phyloP scores from a whole-genome alignment of 1,140 invertebrate genomes.

The Cryptotermes secundus region DNA sequence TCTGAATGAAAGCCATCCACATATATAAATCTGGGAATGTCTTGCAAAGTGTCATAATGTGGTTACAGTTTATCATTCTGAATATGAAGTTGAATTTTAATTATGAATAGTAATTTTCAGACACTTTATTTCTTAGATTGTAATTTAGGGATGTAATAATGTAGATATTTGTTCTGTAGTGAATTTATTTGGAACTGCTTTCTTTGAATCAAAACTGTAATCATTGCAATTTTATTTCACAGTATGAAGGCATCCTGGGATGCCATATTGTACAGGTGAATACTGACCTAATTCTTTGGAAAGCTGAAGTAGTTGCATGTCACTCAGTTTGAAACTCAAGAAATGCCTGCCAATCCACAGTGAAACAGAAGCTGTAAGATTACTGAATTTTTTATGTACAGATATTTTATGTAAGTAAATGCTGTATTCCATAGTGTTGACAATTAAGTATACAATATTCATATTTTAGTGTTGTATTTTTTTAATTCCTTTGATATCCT shows the following conservation, averaged over 20 bases:
- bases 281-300: slow-evolving; percentile 1
- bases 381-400: slow-evolving; percentile 14
- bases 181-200: too few species aligned
- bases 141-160: too few species aligned
- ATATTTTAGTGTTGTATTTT: slow-evolving; percentile 8
- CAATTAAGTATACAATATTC: slow-evolving; percentile 12
- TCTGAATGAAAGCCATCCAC: too few species aligned
- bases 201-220: not conserved
- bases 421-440: slow-evolving; percentile 10
- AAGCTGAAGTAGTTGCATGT: not conserved
- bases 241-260: not conserved
- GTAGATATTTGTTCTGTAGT: too few species aligned
- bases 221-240: slow-evolving; percentile 1
- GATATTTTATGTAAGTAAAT: slow-evolving; percentile 19
- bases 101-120: too few species aligned
- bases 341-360: not conserved
- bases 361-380: not conserved
- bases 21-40: too few species aligned
- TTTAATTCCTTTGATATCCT: not conserved
- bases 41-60: too few species aligned
- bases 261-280: not conserved
- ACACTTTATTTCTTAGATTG: too few species aligned
- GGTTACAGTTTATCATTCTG: too few species aligned
- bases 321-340: too few species aligned
- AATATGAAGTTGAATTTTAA: too few species aligned